These are phyloP conservation scores for Otolemur garnettii DNA, from an alignment of 2,113 vertebrate species.

Conservation along the genomic window DNA sequence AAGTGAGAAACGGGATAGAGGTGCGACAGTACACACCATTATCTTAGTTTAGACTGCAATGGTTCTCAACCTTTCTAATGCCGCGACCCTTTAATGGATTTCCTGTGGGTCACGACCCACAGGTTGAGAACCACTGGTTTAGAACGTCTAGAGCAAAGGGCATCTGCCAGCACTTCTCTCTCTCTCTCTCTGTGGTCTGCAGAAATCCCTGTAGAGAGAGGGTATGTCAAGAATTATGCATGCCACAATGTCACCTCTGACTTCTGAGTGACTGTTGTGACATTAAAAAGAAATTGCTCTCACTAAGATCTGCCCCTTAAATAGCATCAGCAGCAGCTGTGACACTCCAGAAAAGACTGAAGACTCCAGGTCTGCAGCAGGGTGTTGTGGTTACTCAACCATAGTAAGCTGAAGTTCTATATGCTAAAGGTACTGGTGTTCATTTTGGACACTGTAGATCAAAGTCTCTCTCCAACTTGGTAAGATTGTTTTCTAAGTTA, in stretches of 20 bases:
- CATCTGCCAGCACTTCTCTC: background rate
- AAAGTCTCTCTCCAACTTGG: background rate
- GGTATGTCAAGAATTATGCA: background rate
- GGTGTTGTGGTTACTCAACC: background rate
- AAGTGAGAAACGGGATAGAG: background rate
- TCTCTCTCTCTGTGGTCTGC: background rate
- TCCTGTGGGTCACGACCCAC: too few species aligned
- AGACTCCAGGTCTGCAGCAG: background rate
- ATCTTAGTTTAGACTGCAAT: background rate
- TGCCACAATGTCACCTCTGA: too few species aligned
- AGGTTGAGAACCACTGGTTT: too few species aligned
- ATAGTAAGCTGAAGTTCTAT: background rate
- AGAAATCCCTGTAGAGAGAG: background rate
- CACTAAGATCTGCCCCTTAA: background rate
- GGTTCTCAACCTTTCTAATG: too few species aligned
- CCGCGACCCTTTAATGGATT: too few species aligned
- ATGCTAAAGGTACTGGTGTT: background rate
- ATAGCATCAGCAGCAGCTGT: background rate
- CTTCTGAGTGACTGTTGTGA: too few species aligned
- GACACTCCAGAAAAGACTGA: background rate
- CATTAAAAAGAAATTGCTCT: background rate
- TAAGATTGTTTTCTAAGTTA: constrained; percentile 34
- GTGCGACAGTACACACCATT: background rate
- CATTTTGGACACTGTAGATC: background rate
- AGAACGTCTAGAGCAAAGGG: background rate